phyloP scores from a whole-genome alignment of 2,888 invertebrate species.

The Meandrusa payeni region DNA sequence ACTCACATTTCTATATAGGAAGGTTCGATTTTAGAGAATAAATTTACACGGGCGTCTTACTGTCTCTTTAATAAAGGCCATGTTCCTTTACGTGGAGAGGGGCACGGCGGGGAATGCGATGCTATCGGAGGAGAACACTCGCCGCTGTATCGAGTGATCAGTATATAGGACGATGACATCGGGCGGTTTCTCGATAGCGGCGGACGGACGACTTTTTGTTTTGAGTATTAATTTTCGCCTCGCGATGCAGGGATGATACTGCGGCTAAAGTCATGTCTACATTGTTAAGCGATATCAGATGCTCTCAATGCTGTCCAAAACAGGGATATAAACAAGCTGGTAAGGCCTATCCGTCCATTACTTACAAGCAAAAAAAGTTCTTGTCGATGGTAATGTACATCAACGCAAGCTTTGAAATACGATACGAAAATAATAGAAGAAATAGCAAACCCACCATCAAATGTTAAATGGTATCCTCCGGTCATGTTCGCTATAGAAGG shows the following conservation, averaged over 20 bases:
- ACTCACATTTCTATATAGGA: constrained; percentile 33
- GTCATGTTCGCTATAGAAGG: too few species aligned
- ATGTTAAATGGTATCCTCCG: too few species aligned
- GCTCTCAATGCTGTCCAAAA: constrained; percentile 4
- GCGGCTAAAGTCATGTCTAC: constrained; percentile 30
- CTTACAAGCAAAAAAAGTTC: too few species aligned
- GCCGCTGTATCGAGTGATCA: constrained; percentile 57
- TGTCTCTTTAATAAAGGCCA: constrained; percentile 13
- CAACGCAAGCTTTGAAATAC: too few species aligned
- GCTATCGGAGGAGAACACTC: constrained; percentile 35
- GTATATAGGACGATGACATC: constrained; percentile 67
- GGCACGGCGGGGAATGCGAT: constrained; percentile 34
- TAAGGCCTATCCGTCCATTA: too few species aligned
- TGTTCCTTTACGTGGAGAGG: constrained; percentile 6
- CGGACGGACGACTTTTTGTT: constrained; percentile 46
- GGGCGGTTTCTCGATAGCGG: constrained; percentile 64
- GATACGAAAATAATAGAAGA: too few species aligned
- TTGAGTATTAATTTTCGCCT: constrained; percentile 67
- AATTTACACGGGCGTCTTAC: constrained; percentile 9
- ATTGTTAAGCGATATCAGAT: constrained; percentile 25
- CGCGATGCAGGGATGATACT: constrained; percentile 51
- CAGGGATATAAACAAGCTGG: constrained; percentile 2
- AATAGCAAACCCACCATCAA: too few species aligned
- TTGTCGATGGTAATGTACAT: too few species aligned
- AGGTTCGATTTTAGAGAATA: constrained; percentile 10